Evolutionary conservation across 2,888 invertebrate species (phyloP), one percentile per base, ranked within the genome.

Genomic region (Unio pictorum): DNA sequence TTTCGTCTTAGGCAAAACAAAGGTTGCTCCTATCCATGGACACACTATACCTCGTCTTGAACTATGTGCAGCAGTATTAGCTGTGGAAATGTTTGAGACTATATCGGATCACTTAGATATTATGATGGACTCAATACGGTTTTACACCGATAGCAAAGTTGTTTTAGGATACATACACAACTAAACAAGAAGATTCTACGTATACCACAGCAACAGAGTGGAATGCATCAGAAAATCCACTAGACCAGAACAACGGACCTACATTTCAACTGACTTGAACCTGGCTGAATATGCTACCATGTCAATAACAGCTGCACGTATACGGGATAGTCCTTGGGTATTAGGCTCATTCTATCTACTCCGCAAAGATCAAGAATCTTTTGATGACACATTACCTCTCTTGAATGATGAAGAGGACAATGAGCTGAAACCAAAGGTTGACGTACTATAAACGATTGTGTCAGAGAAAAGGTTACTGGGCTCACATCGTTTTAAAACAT

Each of bases 1-100:
- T 23, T 80, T 80, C 65, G 61, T 81, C 0, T 26, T 81, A 20
- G 80, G 81, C 11, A 82, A 82, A 64, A 66, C 79, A 6, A 81
- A 73, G 58, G 67, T 80, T 1, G 75, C 78, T 11, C 81, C 78
- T 17, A 26, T 54, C 2, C 66, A 26, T 57, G 68, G 80, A 15
- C 74, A 73, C 34, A 79, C 80, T 3, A 79, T 80, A 30, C 79
- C 81, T 4, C 64, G 78, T 23, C 66, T 82, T 8, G 78, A 82
- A 62, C 70, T 80, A 1, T 79, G 76, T 67, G 78, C 74, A 15
- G 78, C 77, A 6, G 76, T 80, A 15, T 57, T 78, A 30, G 78
- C 73, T 11, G 62, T 70, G 2, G 73, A 81, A 59, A 30, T 81
- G 8, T 68, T 61, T 18, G 68, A 68, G 17, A 60, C 67, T 23